Conservation (phyloP, 1,140 invertebrate genomes). For the Limonius californicus region DNA sequence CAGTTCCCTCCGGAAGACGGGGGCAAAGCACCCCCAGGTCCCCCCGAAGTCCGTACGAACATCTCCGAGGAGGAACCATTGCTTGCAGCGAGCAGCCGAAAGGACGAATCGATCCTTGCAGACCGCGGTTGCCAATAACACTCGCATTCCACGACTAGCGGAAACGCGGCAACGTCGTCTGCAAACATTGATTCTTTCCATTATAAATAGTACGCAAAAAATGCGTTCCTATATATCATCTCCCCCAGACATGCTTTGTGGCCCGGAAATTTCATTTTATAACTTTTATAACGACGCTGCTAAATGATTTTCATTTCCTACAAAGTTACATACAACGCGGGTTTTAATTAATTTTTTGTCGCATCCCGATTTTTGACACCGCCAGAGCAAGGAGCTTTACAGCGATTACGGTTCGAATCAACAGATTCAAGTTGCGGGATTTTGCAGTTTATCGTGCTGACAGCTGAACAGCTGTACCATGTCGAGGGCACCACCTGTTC, state of each 20-base stretch:
- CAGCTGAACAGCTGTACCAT: conserved; percentile 17
- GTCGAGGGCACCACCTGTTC: conserved; percentile 36
- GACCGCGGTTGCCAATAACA: conserved; percentile 18
- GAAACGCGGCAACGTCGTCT: conserved; percentile 35
- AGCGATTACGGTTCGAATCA: conserved; percentile 2
- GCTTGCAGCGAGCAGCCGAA: conserved; percentile 28
- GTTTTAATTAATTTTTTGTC: conserved; percentile 13
- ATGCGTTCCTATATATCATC: conserved; percentile 46
- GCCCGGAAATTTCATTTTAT: conserved; percentile 48
- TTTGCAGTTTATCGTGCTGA: conserved; percentile 12
- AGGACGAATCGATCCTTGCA: conserved; percentile 22
- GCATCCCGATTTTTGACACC: background rate
- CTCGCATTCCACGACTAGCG: conserved; percentile 21
- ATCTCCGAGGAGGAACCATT: conserved; percentile 35
- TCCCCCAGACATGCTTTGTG: conserved; percentile 44
- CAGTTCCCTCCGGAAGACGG: conserved; percentile 12
- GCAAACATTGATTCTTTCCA: conserved; percentile 46
- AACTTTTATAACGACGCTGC: conserved; percentile 44
- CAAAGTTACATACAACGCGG: conserved; percentile 16
- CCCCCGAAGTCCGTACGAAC: conserved; percentile 31
- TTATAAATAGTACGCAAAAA: conserved; percentile 47
- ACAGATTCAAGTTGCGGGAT: conserved; percentile 12
- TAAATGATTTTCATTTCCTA: conserved; percentile 40
- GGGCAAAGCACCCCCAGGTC: conserved; percentile 12
- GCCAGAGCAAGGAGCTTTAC: background rate